phyloP scores from a whole-genome alignment of 1,140 invertebrate genomes.

The Drosophila seguyi region DNA sequence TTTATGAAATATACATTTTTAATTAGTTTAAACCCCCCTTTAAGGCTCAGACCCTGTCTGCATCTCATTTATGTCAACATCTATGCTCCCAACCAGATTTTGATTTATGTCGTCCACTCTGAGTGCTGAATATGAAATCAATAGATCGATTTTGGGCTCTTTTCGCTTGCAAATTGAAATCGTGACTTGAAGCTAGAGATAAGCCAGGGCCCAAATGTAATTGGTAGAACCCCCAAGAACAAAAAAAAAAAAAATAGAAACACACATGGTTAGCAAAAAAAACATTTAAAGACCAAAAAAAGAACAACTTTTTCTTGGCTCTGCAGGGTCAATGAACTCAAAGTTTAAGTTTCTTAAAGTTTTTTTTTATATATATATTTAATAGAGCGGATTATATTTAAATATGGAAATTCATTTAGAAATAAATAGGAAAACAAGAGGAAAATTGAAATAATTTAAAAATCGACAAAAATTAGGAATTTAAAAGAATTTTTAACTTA shows the following conservation, averaged over 20 bases:
- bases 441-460: too few relatives aligned
- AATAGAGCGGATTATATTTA: not conserved
- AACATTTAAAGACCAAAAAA: conserved; percentile 9
- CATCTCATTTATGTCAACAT: conserved; percentile 68
- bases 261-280: not conserved
- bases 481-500: too few relatives aligned
- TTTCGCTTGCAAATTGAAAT: conserved; percentile 78
- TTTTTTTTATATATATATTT: not conserved
- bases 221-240: conserved; percentile 35
- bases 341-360: not conserved
- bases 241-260: not conserved
- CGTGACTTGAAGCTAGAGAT: conserved; percentile 80
- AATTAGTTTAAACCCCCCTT: not conserved
- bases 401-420: too few relatives aligned
- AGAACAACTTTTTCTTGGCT: conserved; percentile 14
- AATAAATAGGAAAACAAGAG: too few relatives aligned
- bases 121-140: conserved; percentile 83
- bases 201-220: conserved; percentile 64
- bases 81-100: conserved; percentile 56
- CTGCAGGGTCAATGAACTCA: conserved; percentile 58
- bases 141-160: conserved; percentile 76
- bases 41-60: not conserved
- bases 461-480: too few relatives aligned
- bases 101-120: conserved; percentile 81
- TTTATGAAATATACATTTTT: too few relatives aligned